Evolutionary conservation across 1,140 invertebrate genomes (phyloP).

Genomic region (Drosophila sp.): DNA sequence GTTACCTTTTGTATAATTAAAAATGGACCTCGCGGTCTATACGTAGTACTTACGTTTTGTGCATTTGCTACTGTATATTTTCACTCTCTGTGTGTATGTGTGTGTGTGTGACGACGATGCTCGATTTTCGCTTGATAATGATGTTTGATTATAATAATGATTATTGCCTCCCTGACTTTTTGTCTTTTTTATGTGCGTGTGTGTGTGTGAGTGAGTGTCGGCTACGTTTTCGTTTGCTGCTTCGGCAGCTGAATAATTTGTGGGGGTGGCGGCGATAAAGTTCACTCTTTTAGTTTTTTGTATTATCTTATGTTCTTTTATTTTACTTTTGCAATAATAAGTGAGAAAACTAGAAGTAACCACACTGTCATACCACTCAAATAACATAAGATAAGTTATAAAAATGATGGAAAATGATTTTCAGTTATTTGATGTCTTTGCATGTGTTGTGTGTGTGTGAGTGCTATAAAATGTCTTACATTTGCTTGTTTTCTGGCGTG

Average conservation of each 20-base stretch:
- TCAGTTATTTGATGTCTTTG: slow-evolving; percentile 26
- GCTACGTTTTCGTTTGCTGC: slow-evolving; percentile 32
- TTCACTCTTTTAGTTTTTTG: slow-evolving; percentile 38
- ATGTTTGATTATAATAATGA: slow-evolving; percentile 55
- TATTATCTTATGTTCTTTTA: neutral
- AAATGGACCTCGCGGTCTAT: slow-evolving; percentile 60
- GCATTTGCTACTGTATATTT: slow-evolving; percentile 32
- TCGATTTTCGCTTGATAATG: slow-evolving; percentile 55
- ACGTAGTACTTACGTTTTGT: slow-evolving; percentile 23
- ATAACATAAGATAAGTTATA: neutral
- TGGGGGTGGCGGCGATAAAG: slow-evolving; percentile 30
- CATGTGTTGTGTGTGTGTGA: slow-evolving; percentile 30
- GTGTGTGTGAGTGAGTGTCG: slow-evolving; percentile 30
- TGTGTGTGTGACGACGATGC: slow-evolving; percentile 37
- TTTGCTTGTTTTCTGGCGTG: slow-evolving; percentile 36
- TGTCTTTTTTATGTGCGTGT: slow-evolving; percentile 33
- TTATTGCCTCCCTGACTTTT: slow-evolving; percentile 42
- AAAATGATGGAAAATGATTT: slow-evolving; percentile 18
- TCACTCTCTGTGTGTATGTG: slow-evolving; percentile 24
- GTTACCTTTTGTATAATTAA: slow-evolving; percentile 68
- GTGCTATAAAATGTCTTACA: slow-evolving; percentile 56
- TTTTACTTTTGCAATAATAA: slow-evolving; percentile 16
- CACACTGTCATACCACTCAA: neutral
- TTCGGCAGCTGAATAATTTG: slow-evolving; percentile 37
- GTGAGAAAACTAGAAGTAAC: slow-evolving; percentile 9